Percentiles rank a stretch among this genome's conserved stretches.
Conservation (phyloP, 2,113 vertebrate species). For the Seriola aureovittata region DNA sequence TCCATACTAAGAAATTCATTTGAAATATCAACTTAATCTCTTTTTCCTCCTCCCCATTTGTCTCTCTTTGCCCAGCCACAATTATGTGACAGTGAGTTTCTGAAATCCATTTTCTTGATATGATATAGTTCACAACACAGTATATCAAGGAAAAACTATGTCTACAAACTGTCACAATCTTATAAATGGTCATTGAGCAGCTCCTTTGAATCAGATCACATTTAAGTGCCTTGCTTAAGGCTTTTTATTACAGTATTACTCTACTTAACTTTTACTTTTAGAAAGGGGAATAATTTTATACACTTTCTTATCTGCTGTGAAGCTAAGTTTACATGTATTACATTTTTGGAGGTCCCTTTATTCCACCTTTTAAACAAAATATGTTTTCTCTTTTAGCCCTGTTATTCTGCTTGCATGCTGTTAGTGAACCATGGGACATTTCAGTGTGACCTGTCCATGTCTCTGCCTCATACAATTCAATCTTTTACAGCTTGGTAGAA, state of each 20-base stretch:
- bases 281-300: not conserved
- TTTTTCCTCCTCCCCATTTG: not conserved
- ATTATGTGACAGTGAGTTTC: not conserved
- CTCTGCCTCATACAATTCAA: constrained; percentile 15
- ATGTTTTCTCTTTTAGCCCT: not conserved
- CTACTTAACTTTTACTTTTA: not conserved
- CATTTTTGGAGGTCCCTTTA: not conserved
- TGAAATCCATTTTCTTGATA: constrained; percentile 11
- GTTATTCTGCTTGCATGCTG: constrained; percentile 2
- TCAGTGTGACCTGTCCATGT: constrained; percentile 32
- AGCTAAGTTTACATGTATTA: not conserved
- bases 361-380: not conserved
- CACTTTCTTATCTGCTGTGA: not conserved
- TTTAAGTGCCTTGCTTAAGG: too few relatives aligned
- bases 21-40: constrained; percentile 62
- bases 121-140: not conserved
- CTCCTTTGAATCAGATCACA: not conserved
- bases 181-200: not conserved
- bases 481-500: not conserved
- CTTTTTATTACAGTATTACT: not conserved
- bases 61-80: constrained; percentile 3
- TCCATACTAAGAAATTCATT: constrained; percentile 60
- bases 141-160: not conserved
- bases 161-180: not conserved
- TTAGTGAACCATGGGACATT: constrained; percentile 25